Evolutionary conservation across 2,888 invertebrate species (phyloP), one percentile per base, ranked within the genome.

Genomic region (Netelia melanura): DNA sequence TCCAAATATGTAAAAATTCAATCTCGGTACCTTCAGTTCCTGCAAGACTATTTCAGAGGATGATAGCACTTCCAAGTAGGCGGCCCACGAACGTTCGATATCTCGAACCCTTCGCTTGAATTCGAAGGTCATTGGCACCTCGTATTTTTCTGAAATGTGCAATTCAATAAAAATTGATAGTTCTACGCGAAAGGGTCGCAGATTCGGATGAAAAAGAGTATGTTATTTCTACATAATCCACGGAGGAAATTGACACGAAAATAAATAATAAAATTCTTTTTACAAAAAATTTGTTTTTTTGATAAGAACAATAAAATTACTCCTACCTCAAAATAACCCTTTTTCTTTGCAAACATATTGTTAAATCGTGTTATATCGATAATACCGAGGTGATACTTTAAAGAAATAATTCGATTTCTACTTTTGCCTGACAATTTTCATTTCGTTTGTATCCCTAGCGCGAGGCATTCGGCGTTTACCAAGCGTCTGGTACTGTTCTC

Each of bases 31-130:
- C 94, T 97, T 97, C 82, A 97, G 96, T 83, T 95, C 95, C 88
- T 96, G 96, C 17, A 98, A 94, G 95, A 96, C 95, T 89, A 96
- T 96, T 88, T 97, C 97, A 0, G 97, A 96, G 86, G 97, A 96
- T 76, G 95, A 95, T 11, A 98, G 94, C 14, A 96, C 93, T 67
- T 95, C 94, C 71, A 97, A 94, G 94, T 98, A 98, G 1, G 95
- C 95, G 44, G 95, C 91, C 98, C 98, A 98, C 62, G 95, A 93
- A 0, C 93, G 90, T 2, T 95, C 95, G 70, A 98, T 95, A 72
- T 95, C 95, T 88, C 95, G 95, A 85, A 96, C 94, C 70, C 95
- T 94, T 9, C 94, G 93, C 21, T 94, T 91, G 93, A 97, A 95
- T 84, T 96, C 95, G 11, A 95, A 95, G 62, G 96, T 94, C 75